Conservation (phyloP, 1,140 invertebrate genomes). For the Wiebesia pumilae region DNA sequence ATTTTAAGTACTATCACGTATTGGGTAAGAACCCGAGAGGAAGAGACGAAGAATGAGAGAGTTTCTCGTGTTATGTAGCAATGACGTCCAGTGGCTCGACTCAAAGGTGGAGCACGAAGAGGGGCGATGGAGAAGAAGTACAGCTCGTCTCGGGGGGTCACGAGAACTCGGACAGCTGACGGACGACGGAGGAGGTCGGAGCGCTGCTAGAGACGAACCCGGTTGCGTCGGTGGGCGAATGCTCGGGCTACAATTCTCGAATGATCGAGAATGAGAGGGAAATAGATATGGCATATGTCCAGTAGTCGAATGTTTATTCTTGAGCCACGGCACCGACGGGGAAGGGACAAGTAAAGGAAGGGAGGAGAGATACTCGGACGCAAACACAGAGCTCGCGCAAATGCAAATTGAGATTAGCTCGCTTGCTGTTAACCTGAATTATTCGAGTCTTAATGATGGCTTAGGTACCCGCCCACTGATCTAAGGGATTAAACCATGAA, state of each 20-base stretch:
- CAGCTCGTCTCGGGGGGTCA: too few relatives aligned
- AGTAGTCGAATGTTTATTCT: constrained; percentile 64
- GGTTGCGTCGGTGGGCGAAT: background rate
- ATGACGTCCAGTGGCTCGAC: background rate
- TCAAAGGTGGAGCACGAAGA: background rate
- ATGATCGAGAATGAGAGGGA: constrained; percentile 17
- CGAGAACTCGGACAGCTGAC: constrained; percentile 8
- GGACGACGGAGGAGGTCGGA: background rate
- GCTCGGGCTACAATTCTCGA: too few relatives aligned
- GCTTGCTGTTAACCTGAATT: constrained; percentile 75
- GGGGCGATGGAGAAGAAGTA: background rate
- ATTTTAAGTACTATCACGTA: too few relatives aligned
- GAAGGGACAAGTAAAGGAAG: background rate
- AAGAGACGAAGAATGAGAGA: background rate
- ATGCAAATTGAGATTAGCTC: constrained; percentile 75
- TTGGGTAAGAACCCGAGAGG: too few relatives aligned
- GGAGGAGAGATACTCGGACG: constrained; percentile 4
- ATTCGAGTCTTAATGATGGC: constrained; percentile 76
- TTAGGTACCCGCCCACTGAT: constrained; percentile 72
- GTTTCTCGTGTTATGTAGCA: background rate
- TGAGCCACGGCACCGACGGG: constrained; percentile 49
- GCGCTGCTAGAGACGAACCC: background rate
- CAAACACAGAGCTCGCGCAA: constrained; percentile 53
- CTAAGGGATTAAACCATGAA: constrained; percentile 74
- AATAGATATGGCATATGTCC: constrained; percentile 51